Conservation (phyloP, 2,888 invertebrate species). For the Eucriotettix oculatus region DNA sequence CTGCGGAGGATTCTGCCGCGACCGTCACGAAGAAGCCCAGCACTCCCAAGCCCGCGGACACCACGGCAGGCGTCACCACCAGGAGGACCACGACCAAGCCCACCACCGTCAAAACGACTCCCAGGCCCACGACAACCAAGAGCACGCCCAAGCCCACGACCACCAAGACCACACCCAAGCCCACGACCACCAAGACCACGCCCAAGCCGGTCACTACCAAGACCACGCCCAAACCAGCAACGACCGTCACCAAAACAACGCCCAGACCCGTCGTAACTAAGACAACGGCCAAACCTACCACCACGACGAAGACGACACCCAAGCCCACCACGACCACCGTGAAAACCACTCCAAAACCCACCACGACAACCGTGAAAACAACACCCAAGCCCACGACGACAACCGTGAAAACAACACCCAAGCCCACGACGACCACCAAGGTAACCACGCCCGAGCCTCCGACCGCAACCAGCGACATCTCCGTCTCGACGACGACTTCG, state of each 20-base stretch:
- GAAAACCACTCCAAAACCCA: neutral
- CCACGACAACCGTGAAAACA: neutral
- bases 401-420: neutral
- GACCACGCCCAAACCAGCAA: slow-evolving; percentile 17
- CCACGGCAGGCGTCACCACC: slow-evolving; percentile 2
- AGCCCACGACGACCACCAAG: neutral
- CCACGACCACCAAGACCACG: slow-evolving; percentile 1
- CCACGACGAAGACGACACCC: slow-evolving; percentile 7
- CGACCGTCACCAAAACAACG: slow-evolving; percentile 22
- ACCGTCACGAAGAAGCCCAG: slow-evolving; percentile 1
- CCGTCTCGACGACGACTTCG: neutral
- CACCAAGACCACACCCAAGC: slow-evolving; percentile 2
- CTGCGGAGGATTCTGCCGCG: slow-evolving; percentile 30
- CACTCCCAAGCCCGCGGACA: neutral
- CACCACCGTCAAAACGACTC: slow-evolving; percentile 8
- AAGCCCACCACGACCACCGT: slow-evolving; percentile 10
- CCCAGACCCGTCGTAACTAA: slow-evolving; percentile 23
- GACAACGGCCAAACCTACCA: neutral
- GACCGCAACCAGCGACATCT: neutral
- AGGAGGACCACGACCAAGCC: slow-evolving; percentile 1
- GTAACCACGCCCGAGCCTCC: neutral
- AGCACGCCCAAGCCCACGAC: slow-evolving; percentile 2
- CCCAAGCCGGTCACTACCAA: slow-evolving; percentile 11
- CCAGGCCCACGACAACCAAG: neutral
- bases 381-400: neutral